phyloP scores from a whole-genome alignment of 1,140 invertebrate species.

The Dermatophagoides farinae region DNA sequence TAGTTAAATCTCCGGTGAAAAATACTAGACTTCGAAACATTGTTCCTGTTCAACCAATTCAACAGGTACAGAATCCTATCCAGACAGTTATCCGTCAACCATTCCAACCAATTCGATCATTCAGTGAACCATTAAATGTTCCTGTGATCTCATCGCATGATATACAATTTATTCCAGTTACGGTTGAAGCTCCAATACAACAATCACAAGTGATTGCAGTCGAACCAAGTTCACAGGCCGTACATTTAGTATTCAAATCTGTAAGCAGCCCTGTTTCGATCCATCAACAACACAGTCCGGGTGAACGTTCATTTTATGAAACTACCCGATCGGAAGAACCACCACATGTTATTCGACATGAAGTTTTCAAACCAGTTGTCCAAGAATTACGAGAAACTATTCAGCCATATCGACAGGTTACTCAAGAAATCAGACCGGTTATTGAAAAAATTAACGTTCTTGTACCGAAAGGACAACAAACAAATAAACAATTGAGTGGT shows the following conservation, averaged over 20 bases:
- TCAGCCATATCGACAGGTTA: slow-evolving; percentile 7
- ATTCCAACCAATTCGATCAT: neutral
- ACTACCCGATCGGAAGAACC: slow-evolving; percentile 1
- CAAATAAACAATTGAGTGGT: neutral
- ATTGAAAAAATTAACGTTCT: neutral
- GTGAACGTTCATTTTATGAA: neutral
- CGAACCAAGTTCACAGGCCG: neutral
- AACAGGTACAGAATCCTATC: too few species aligned
- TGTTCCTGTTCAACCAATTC: too few species aligned
- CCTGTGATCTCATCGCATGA: neutral
- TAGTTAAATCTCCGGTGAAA: too few species aligned
- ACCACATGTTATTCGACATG: slow-evolving; percentile 4
- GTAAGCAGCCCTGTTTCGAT: neutral
- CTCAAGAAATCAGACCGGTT: slow-evolving; percentile 7
- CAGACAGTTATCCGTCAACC: too few species aligned
- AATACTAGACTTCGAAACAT: too few species aligned
- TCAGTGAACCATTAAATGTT: neutral
- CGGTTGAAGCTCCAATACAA: neutral
- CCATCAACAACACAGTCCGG: neutral
- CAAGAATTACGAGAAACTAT: slow-evolving; percentile 12
- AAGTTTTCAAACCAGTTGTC: slow-evolving; percentile 4
- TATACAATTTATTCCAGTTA: neutral
- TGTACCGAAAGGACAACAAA: neutral
- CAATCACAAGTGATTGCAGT: neutral
- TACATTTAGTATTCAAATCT: slow-evolving; percentile 5